These are phyloP conservation scores for Trachymyrmex cornetzi DNA, from an alignment of 1,140 invertebrate species.

Conservation along the genomic window DNA sequence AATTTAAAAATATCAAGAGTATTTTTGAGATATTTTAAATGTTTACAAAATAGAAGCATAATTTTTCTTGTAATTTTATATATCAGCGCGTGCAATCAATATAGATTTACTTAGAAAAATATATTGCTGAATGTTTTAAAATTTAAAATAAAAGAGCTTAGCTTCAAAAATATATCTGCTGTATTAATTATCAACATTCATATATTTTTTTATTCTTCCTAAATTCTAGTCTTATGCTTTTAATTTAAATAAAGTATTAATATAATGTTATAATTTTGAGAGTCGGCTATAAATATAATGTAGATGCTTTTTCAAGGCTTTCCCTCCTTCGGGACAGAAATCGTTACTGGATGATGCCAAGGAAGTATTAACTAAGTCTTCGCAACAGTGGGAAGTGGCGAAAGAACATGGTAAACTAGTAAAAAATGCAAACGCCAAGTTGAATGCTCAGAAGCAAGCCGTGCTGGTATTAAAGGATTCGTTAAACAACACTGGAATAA, in stretches of 20 bases:
- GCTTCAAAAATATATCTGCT: neutral
- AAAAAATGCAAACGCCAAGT: constrained; percentile 72
- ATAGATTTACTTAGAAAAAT: too few relatives aligned
- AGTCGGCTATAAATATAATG: constrained; percentile 23
- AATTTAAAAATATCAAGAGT: too few relatives aligned
- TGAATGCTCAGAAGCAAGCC: constrained; percentile 85
- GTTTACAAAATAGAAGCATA: too few relatives aligned
- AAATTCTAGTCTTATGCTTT: neutral
- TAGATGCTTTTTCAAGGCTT: constrained; percentile 72
- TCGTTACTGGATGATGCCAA: constrained; percentile 83
- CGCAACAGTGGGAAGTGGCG: constrained; percentile 83
- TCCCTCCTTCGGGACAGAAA: constrained; percentile 80
- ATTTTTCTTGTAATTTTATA: too few relatives aligned
- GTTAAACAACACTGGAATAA: constrained; percentile 86
- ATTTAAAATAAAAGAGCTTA: neutral
- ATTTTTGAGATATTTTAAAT: too few relatives aligned
- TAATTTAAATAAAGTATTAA: neutral
- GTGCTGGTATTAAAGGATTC: constrained; percentile 86
- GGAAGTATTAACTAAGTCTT: constrained; percentile 85
- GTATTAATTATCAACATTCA: neutral
- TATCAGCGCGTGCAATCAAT: too few relatives aligned
- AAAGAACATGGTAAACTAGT: constrained; percentile 81
- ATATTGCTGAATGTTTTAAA: neutral
- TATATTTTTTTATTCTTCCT: neutral
- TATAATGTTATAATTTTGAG: neutral